Percentiles rank a stretch among this genome's conserved stretches.
Evolutionary conservation across 92 coral and sea anemone genomes (phyloP).

Genomic region (Ricordea florida): DNA sequence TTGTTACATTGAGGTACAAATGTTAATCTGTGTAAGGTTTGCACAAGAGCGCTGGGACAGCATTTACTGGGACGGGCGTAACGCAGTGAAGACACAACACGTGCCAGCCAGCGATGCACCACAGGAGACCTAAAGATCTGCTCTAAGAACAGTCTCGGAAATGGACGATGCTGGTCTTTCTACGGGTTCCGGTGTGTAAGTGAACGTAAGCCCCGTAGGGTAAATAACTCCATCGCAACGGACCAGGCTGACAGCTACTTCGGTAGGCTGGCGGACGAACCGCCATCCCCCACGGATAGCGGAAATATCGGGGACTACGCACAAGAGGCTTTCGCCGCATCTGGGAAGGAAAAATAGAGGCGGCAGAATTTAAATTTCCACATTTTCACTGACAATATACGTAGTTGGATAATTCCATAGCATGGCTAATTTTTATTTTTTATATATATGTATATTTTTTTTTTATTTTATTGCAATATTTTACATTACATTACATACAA

Average conservation of each 20-base stretch:
- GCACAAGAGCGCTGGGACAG: too few species aligned
- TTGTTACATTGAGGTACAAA: too few species aligned
- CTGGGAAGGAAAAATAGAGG: slow-evolving; percentile 22
- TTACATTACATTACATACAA: too few species aligned
- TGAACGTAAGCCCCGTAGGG: slow-evolving; percentile 96
- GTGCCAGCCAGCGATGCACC: too few species aligned
- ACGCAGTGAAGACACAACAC: too few species aligned
- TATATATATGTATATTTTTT: too few species aligned
- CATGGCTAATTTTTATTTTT: too few species aligned
- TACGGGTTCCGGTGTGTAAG: slow-evolving; percentile 98
- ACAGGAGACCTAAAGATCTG: slow-evolving; percentile 19
- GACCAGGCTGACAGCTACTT: slow-evolving; percentile 95
- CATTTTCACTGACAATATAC: not conserved
- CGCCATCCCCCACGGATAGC: slow-evolving; percentile 98
- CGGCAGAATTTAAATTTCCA: not conserved
- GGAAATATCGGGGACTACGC: slow-evolving; percentile 98
- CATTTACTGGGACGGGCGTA: too few species aligned
- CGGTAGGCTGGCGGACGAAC: slow-evolving; percentile 96
- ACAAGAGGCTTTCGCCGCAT: slow-evolving; percentile 92
- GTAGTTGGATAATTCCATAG: not conserved
- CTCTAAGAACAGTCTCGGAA: slow-evolving; percentile 72
- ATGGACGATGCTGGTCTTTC: slow-evolving; percentile 81
- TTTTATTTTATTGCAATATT: too few species aligned
- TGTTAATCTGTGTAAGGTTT: too few species aligned
- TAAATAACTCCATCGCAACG: slow-evolving; percentile 96